Evolutionary conservation across 2,113 vertebrate species (phyloP).

Genomic region (Monopterus albus): DNA sequence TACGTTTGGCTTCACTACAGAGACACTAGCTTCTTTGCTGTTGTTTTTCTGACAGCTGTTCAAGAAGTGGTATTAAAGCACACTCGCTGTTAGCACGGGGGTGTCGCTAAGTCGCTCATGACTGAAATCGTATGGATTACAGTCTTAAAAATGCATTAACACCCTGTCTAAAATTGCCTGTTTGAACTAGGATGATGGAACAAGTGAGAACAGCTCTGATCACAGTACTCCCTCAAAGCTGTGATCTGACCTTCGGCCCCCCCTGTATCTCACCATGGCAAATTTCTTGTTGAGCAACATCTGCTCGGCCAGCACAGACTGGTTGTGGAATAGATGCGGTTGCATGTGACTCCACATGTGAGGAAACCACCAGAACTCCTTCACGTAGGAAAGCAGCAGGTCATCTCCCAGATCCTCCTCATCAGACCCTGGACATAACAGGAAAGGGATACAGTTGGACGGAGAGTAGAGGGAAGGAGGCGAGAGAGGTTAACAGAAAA

Average conservation of each 20-base stretch:
- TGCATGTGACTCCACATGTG: constrained; percentile 99
- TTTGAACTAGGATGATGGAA: constrained; percentile 1
- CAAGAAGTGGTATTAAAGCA: too few relatives aligned
- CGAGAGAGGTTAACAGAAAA: background rate
- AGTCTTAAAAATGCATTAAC: too few relatives aligned
- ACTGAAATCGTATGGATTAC: background rate
- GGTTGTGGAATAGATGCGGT: constrained; percentile 98
- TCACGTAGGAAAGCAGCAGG: constrained; percentile 92
- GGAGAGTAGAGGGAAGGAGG: background rate
- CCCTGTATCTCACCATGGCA: constrained; percentile 87
- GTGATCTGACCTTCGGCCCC: constrained; percentile 20
- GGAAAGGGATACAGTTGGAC: too few relatives aligned
- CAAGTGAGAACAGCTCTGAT: background rate
- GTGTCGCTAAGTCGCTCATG: background rate
- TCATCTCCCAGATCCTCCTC: constrained; percentile 95
- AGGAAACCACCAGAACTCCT: constrained; percentile 99
- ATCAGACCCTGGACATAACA: constrained; percentile 85
- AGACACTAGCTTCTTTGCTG: too few relatives aligned
- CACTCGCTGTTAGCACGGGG: too few relatives aligned
- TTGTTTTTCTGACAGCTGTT: too few relatives aligned
- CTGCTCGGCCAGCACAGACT: constrained; percentile 95
- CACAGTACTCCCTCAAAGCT: background rate
- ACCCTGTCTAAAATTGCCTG: background rate
- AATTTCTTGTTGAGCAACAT: constrained; percentile 99
- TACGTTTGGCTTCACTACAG: background rate